These are phyloP conservation scores for Calidris pygmaea DNA, from an alignment of 2,113 vertebrate genomes.

Conservation along the genomic window DNA sequence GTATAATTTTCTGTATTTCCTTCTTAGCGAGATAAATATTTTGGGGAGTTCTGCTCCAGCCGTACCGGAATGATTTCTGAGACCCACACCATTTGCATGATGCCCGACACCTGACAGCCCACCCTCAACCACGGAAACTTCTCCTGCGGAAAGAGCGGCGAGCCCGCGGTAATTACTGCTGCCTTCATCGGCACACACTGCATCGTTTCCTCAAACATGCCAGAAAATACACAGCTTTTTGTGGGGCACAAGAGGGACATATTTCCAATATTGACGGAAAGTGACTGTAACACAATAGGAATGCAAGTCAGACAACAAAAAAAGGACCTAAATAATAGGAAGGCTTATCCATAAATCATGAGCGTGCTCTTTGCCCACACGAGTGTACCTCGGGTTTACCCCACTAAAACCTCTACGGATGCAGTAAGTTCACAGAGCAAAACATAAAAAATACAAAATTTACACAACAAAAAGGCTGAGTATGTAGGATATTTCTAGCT, in stretches of 20 bases:
- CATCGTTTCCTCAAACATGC: background rate
- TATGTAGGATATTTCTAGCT: background rate
- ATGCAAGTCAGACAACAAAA: background rate
- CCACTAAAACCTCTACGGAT: background rate
- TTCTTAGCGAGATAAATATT: background rate
- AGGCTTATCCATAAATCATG: background rate
- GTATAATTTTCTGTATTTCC: background rate
- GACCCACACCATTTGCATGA: background rate
- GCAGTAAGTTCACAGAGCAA: background rate
- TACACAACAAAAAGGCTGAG: background rate
- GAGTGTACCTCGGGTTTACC: background rate
- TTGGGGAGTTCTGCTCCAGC: background rate
- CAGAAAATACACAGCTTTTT: background rate
- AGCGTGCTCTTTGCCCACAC: background rate
- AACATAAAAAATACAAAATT: background rate
- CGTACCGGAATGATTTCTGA: background rate
- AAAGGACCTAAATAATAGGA: background rate
- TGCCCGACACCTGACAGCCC: background rate
- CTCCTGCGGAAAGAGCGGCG: background rate
- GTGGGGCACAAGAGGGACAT: background rate
- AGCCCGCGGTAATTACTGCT: background rate
- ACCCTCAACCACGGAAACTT: background rate
- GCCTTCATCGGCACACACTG: background rate
- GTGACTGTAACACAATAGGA: background rate
- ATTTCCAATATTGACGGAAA: background rate